Evolutionary conservation across 30 jellyfish, hydroid and myxozoan species (phyloP), one percentile per base, ranked within the genome.

Genomic region (Sanderia malayensis): DNA sequence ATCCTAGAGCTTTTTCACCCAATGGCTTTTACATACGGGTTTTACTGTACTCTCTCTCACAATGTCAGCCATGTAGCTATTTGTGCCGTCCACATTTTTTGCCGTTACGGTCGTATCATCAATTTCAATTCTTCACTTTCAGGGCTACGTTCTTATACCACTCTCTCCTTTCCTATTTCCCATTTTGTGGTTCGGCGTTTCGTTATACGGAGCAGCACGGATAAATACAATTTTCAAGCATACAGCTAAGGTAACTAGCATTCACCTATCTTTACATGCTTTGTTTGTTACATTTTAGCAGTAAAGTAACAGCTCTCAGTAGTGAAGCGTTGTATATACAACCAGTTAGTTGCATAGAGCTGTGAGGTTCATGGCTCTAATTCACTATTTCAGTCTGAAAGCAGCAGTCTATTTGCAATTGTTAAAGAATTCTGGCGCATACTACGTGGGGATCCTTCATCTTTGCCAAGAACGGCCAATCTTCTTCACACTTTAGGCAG

Each of bases 171-270:
- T 81, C 2, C 17, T 84, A 15, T 88, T 80, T 44, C 97, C 97
- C n/a, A 30, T 59, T 13, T 34, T 88, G 26, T 88, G 97, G 97
- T 68, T 61, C 23, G 61, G 79, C 46, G 80, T 58, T 9, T 52
- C 87, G 1, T 47, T 88, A 13, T 88, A 80, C 60, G 97, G 97
- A 13, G 81, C 61, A 15, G 97, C 97, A 46, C 34, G 97, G 59
- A 58, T 88, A 53, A 47, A 84, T 45, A 67, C 93, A 8, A 37
- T 83, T 1, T 86, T 85, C 67, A 49, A 18, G 64, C 25, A 15
- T 2, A 4, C 64, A 49, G 24, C 23, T 9, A 18, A 49, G 64
- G 64, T 9, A n/a, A n/a, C n/a, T n/a, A n/a, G n/a, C n/a, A n/a
- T n/a, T n/a, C n/a, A n/a, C n/a, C n/a, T n/a, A n/a, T n/a, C n/a